A percentile compares a stretch with the other conserved stretches of the same genome.
phyloP scores from a whole-genome alignment of 2,797 vertebrate species.

The Coregonus suidteri region DNA sequence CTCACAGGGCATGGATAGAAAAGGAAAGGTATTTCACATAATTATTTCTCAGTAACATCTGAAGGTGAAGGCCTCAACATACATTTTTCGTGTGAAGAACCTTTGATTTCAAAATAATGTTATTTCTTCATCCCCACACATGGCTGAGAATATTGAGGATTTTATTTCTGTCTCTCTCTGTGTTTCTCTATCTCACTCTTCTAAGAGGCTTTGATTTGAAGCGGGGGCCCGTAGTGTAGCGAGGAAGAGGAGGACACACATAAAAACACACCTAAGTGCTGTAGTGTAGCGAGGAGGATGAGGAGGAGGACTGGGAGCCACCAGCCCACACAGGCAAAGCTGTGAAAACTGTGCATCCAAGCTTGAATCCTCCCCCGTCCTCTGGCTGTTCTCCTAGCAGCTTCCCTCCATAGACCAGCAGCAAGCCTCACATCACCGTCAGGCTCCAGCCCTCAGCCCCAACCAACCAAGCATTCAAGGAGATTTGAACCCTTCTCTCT shows the following conservation, averaged over 20 bases:
- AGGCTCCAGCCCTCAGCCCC: conserved; percentile 16
- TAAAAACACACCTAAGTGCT: neutral
- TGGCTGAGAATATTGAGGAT: neutral
- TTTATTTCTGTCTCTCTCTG: neutral
- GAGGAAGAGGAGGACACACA: neutral
- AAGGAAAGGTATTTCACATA: neutral
- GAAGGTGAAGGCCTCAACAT: neutral
- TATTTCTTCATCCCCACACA: conserved; percentile 7
- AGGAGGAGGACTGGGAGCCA: conserved; percentile 66
- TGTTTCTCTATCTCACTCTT: conserved; percentile 5
- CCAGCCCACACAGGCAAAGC: conserved; percentile 71
- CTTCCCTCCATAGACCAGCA: conserved; percentile 43
- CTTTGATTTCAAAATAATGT: neutral
- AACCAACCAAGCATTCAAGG: conserved; percentile 21
- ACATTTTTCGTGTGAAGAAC: neutral
- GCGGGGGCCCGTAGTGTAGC: conserved; percentile 49
- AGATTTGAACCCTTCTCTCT: conserved; percentile 31
- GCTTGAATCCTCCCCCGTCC: conserved; percentile 59
- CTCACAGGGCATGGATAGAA: neutral
- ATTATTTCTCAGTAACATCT: neutral
- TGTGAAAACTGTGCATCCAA: conserved; percentile 55
- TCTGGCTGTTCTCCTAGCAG: conserved; percentile 68
- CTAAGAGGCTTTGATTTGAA: conserved; percentile 23
- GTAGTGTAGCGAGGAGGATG: neutral
- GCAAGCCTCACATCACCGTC: conserved; percentile 34